A percentile compares a stretch with the other conserved stretches of the same genome.
These are phyloP conservation scores for Callyntrura sp. DNA, from an alignment of 2,888 invertebrate genomes.

Conservation along the genomic window DNA sequence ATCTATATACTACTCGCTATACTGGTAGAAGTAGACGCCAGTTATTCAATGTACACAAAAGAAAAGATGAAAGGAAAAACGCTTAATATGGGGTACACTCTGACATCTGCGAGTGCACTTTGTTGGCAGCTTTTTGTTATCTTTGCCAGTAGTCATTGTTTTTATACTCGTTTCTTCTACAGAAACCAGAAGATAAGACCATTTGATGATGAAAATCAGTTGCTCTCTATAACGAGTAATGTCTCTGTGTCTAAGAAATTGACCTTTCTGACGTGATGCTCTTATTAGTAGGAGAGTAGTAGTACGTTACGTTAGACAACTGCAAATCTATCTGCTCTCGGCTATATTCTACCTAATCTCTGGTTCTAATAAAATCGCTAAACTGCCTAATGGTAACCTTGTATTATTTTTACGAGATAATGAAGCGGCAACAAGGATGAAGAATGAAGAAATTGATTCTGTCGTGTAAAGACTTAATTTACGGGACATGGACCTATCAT, in stretches of 20 bases:
- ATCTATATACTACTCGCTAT: neutral
- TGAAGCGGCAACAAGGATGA: conserved; percentile 44
- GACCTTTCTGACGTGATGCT: conserved; percentile 11
- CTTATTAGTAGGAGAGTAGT: neutral
- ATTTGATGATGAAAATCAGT: neutral
- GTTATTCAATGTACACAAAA: neutral
- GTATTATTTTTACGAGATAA: conserved; percentile 45
- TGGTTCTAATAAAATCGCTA: conserved; percentile 13
- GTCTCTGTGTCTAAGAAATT: neutral
- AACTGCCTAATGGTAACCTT: conserved; percentile 50
- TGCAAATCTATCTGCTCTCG: neutral
- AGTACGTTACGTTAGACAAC: neutral
- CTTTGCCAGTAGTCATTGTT: neutral
- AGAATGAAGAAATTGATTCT: conserved; percentile 31
- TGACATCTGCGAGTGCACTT: neutral
- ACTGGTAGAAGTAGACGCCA: no score
- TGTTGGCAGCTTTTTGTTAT: neutral
- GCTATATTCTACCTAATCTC: neutral
- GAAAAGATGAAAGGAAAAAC: neutral
- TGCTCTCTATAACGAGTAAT: neutral
- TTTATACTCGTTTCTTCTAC: neutral
- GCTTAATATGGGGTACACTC: neutral
- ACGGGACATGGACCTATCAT: conserved; percentile 19
- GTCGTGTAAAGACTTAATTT: conserved; percentile 44
- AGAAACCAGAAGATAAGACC: neutral